Conservation (phyloP, 2,113 vertebrate species). For the Pygoscelis adeliae region DNA sequence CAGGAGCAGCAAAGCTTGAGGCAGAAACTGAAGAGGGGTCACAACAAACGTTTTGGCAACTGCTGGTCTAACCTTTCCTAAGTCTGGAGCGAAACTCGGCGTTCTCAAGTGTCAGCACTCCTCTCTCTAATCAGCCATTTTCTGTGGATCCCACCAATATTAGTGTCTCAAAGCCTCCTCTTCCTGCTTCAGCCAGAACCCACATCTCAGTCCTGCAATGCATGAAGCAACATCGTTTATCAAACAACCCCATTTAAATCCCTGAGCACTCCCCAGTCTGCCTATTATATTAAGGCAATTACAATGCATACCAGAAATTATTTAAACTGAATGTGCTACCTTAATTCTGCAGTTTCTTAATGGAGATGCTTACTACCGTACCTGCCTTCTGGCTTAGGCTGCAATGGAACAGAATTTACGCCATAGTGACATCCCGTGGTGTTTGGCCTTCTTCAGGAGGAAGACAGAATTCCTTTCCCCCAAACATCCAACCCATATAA, state of each 20-base stretch:
- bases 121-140: neutral
- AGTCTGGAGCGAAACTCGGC: neutral
- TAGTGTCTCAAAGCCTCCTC: neutral
- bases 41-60: neutral
- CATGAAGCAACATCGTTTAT: neutral
- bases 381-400: neutral
- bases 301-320: rapidly evolving
- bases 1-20: neutral
- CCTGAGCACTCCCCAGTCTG: neutral
- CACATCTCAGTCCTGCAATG: neutral
- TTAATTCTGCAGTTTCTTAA: neutral
- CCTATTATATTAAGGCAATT: neutral
- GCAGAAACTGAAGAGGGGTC: neutral
- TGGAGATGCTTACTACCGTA: neutral
- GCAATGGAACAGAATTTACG: neutral
- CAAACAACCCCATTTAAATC: neutral
- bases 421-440: neutral
- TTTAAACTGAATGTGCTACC: neutral
- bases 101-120: neutral
- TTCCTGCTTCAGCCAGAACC: neutral
- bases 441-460: neutral
- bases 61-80: neutral
- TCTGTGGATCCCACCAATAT: neutral
- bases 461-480: neutral
- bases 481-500: neutral